A percentile compares a stretch with the other conserved stretches of the same genome.
These are phyloP conservation scores for Phaethornis superciliosus DNA, from an alignment of 2,113 vertebrate species.

Conservation along the genomic window DNA sequence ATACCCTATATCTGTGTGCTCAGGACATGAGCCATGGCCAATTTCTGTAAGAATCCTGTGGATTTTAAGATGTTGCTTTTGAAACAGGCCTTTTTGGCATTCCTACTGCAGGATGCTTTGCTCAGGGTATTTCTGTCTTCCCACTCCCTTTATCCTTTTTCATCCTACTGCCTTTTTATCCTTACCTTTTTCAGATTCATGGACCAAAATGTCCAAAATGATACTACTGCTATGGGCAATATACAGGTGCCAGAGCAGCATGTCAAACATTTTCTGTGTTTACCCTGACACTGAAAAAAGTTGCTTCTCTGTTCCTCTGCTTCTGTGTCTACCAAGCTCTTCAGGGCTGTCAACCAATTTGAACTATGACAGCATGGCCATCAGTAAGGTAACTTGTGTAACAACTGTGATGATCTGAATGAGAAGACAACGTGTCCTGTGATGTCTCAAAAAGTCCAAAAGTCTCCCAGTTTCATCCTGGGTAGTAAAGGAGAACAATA, in stretches of 20 bases:
- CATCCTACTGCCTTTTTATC: not conserved
- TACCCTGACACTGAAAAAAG: not conserved
- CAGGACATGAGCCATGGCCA: fast-evolving
- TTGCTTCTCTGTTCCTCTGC: not conserved
- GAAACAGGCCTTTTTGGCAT: not conserved
- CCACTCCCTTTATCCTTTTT: not conserved
- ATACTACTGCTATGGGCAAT: not conserved
- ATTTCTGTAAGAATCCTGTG: not conserved
- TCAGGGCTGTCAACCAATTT: not conserved
- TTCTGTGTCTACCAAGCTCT: not conserved
- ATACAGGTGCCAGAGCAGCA: not conserved
- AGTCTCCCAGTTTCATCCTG: not conserved
- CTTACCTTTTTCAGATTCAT: not conserved
- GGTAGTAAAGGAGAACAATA: not conserved
- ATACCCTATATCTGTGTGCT: not conserved
- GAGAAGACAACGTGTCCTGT: not conserved
- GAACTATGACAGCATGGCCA: not conserved
- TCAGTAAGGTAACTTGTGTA: not conserved
- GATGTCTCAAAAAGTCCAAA: not conserved
- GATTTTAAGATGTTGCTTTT: not conserved
- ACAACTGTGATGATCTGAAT: not conserved
- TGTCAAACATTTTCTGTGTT: not conserved
- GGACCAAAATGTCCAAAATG: not conserved
- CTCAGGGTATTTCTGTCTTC: not conserved
- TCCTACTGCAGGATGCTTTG: not conserved